Evolutionary conservation across 1,140 invertebrate genomes (phyloP), one percentile per base, ranked within the genome.

Genomic region (Sycobia sp.): DNA sequence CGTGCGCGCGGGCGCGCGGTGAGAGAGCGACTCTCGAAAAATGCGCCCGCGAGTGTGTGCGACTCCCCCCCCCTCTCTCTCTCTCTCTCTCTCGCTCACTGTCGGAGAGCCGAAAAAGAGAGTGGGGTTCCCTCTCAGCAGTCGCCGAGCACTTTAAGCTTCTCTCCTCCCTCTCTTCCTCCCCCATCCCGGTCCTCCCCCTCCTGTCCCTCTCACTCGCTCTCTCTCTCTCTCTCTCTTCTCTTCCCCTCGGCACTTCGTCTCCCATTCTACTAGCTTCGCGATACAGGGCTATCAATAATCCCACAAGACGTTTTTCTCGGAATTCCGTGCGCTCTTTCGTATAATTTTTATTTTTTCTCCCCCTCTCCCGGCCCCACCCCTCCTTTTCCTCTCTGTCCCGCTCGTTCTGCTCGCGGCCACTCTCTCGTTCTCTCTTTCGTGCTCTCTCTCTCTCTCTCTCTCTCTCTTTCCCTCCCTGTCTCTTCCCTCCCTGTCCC

Each of bases 241-340:
- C 46, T 41, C 32, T 14, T 25, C 23, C 22, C n/a, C 23, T 38
- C 23, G 13, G 44, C 32, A 23, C 36, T 23, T 27, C 43, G 43
- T 13, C 20, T 38, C 50, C 8, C 50, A 32, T 25, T 49, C 41
- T 54, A 43, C 41, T 55, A 59, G 46, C 44, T n/a, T 23, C 44
- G 62, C 62, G 62, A 64, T 64, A 57, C 54, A 57, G 54, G 62
- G 62, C 62, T 57, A 64, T 64, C 62, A 64, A 64, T 64, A 64
- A 64, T 64, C 62, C 62, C 62, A 54, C 62, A 64, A 64, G 62
- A 64, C 62, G 55, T 64, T 64, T 58, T 64, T 64, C 62, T 64
- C 62, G 47, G 62, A 64, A 64, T 64, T 58, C 54, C 55, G 62
- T 34, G 22, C 54, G 46, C 43, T 57, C 54, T 57, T 63, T 63